These are phyloP conservation scores for Mirza zaza DNA, from an alignment of 2,113 vertebrate species.

Conservation along the genomic window DNA sequence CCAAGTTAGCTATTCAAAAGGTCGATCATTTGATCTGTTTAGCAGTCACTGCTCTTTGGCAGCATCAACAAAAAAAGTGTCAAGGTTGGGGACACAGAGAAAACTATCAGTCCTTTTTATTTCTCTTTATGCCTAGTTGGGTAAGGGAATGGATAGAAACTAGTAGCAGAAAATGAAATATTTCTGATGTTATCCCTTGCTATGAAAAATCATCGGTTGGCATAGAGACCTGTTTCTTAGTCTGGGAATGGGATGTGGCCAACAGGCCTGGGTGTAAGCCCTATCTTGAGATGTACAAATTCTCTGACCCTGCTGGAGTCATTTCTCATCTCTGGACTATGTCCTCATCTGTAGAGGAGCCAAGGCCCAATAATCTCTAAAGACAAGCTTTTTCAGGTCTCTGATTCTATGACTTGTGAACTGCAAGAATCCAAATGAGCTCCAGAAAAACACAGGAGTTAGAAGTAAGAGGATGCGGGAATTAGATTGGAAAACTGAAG, in stretches of 20 bases:
- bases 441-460: not conserved
- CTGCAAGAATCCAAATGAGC: not conserved
- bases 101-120: conserved; percentile 12
- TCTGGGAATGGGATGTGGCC: not conserved
- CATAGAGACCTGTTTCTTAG: not conserved
- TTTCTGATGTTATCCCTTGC: not conserved
- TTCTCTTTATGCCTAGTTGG: not conserved
- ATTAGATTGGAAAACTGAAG: not conserved
- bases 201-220: not conserved
- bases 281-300: not conserved
- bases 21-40: not conserved
- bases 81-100: not conserved
- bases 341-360: not conserved
- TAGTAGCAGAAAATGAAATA: conserved; percentile 38
- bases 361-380: not conserved
- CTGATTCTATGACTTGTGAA: not conserved
- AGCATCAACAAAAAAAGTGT: conserved; percentile 12
- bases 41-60: conserved; percentile 13
- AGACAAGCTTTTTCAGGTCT: not conserved
- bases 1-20: not conserved
- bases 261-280: not conserved
- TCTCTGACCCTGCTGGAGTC: not conserved
- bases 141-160: not conserved
- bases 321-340: not conserved
- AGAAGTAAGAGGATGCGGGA: not conserved